Evolutionary conservation across 1,140 invertebrate species (phyloP), one percentile per base, ranked within the genome.

Genomic region (Euwallacea similis): DNA sequence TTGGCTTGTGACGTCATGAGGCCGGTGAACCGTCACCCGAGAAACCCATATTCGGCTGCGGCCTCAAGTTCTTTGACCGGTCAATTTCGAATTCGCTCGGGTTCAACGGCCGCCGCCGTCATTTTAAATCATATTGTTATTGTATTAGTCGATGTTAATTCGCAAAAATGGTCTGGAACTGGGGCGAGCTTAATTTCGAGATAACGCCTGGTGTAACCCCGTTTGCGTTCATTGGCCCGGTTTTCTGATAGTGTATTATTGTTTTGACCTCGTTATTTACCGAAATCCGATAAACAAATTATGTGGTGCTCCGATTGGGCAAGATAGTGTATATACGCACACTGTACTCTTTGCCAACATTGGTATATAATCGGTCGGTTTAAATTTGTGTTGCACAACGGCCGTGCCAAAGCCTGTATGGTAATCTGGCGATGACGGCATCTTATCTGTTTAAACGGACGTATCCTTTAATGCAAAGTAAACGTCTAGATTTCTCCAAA

Each of bases 61-160:
- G 65, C 74, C 71, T 71, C 64, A 74, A 78, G 76, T 77, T 73
- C 78, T 78, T 75, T 77, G 78, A 79, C 78, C 76, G 75, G 76
- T 70, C 72, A 74, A 67, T 75, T 73, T 65, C 66, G 16, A 66
- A 63, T 72, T 67, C 43, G 59, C 50, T 42, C 41, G 66, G 66
- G 74, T 73, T 74, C 73, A 74, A 73, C 71, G 73, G 44, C 65
- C 74, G 15, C 42, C 15, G 16, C 42, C 46, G 33, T 68, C 66
- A 58, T 60, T 68, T 44, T 47, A 50, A 61, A 60, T 61, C 56
- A 60, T 61, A 61, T 68, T 68, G 66, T 68, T 68, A 68, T 61
- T 50, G 55, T 69, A 16, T 55, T 66, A 42, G 62, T 63, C 46
- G 44, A 66, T 67, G 66, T 64, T 66, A 65, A 63, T 72, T 74